A percentile compares a stretch with the other conserved stretches of the same genome.
Conservation (phyloP, 1,140 invertebrate genomes). For the Himalopsyche phryganea region DNA sequence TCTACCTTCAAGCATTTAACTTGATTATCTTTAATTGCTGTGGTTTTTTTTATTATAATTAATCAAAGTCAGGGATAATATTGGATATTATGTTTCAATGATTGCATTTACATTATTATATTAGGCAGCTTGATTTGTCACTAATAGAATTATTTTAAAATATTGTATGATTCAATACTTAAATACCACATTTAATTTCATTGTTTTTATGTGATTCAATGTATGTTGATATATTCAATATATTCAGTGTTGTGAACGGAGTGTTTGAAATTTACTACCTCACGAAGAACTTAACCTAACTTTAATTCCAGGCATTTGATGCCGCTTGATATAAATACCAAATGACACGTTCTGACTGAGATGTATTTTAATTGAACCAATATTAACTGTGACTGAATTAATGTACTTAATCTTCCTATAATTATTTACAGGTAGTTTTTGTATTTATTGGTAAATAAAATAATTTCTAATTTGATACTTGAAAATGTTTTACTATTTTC, state of each 20-base stretch:
- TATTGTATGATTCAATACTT: neutral
- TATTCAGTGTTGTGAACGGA: neutral
- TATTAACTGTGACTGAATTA: slow-evolving; percentile 28
- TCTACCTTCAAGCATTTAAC: too few relatives aligned
- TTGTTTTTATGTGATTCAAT: neutral
- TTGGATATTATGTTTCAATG: too few relatives aligned
- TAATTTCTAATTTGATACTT: slow-evolving; percentile 24
- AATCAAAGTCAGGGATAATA: too few relatives aligned
- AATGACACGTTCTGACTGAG: slow-evolving; percentile 16
- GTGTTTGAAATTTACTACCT: neutral
- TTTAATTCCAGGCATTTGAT: slow-evolving; percentile 16
- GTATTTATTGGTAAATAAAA: slow-evolving; percentile 33
- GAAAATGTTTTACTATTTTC: slow-evolving; percentile 13
- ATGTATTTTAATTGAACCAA: slow-evolving; percentile 13
- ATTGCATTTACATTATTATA: too few relatives aligned
- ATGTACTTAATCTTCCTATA: slow-evolving; percentile 27
- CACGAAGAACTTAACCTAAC: slow-evolving; percentile 2
- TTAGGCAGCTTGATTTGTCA: too few relatives aligned
- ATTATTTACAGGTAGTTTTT: slow-evolving; percentile 28
- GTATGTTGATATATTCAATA: slow-evolving; percentile 2
- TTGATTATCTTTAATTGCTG: too few relatives aligned
- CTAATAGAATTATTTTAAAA: too few relatives aligned
- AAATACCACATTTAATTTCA: neutral
- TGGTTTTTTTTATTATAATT: too few relatives aligned
- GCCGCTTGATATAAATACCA: slow-evolving; percentile 21